Percentiles rank a stretch among this genome's conserved stretches.
Conservation (phyloP, 2,113 vertebrate species). For the Corydoras maculifer region DNA sequence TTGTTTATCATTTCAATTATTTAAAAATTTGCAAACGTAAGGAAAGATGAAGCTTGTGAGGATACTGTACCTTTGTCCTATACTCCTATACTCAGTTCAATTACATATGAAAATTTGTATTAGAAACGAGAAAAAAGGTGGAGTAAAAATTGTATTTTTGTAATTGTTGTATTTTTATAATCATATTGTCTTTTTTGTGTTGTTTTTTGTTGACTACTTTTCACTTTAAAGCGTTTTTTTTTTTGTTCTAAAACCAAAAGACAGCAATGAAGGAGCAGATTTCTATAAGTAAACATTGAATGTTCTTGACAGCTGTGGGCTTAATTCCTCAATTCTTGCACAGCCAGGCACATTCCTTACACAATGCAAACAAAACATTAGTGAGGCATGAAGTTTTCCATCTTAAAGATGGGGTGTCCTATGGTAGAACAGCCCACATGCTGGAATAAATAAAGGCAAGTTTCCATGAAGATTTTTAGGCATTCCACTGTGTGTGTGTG, state of each 20-base stretch:
- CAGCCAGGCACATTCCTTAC: conserved; percentile 12
- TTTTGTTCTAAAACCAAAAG: background rate
- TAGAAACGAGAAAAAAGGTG: too few relatives aligned
- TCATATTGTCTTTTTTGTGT: too few relatives aligned
- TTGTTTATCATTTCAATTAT: too few relatives aligned
- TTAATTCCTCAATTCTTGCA: conserved; percentile 32
- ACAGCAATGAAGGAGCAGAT: background rate
- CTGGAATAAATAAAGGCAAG: conserved; percentile 20
- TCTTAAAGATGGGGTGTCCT: conserved; percentile 8
- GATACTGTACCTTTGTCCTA: too few relatives aligned
- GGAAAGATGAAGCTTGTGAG: too few relatives aligned
- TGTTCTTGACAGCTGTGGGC: conserved; percentile 20
- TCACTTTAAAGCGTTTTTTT: background rate
- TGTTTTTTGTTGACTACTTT: too few relatives aligned
- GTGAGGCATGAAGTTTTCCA: conserved; percentile 32
- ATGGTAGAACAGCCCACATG: conserved; percentile 2
- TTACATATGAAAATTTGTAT: too few relatives aligned
- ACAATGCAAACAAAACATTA: conserved; percentile 31
- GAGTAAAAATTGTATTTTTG: too few relatives aligned
- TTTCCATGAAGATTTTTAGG: background rate
- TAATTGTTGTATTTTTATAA: too few relatives aligned
- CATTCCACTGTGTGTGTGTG: background rate
- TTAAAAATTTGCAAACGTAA: too few relatives aligned
- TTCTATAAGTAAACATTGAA: conserved; percentile 56
- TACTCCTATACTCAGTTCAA: too few relatives aligned